These are phyloP conservation scores for Polia nebulosa DNA, from an alignment of 2,888 invertebrate genomes.

Conservation along the genomic window DNA sequence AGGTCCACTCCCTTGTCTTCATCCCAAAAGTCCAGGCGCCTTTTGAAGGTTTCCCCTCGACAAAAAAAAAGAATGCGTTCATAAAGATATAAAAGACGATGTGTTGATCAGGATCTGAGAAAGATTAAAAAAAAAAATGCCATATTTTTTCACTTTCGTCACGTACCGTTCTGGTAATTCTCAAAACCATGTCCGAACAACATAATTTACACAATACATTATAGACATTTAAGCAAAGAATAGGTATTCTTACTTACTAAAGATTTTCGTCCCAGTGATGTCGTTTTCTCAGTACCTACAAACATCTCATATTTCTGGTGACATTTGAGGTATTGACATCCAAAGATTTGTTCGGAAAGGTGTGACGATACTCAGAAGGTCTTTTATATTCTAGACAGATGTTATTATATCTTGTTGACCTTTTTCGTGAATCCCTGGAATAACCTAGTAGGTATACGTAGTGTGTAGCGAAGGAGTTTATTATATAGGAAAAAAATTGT, in stretches of 20 bases:
- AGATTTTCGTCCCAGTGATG: background rate
- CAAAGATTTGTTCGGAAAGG: slow-evolving; percentile 7
- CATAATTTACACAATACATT: background rate
- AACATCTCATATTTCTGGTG: background rate
- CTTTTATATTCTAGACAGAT: slow-evolving; percentile 4
- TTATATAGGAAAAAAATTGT: background rate
- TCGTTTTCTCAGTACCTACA: background rate
- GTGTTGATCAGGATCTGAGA: too few species aligned
- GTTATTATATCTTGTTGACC: slow-evolving; percentile 9
- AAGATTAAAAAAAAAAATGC: background rate
- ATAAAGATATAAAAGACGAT: too few species aligned
- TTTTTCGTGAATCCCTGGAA: background rate
- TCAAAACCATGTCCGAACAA: background rate
- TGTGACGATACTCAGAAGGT: slow-evolving; percentile 13
- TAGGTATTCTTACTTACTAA: background rate
- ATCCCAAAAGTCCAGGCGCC: too few species aligned
- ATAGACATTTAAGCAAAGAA: background rate
- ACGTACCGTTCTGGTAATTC: background rate
- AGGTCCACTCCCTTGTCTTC: too few species aligned
- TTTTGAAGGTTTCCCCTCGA: too few species aligned
- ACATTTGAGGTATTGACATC: background rate
- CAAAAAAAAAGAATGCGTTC: too few species aligned
- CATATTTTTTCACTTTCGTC: background rate
- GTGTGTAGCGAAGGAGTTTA: background rate
- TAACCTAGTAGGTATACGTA: too few species aligned